Conservation (phyloP, 2,888 invertebrate species). For the Gryllus longicercus region DNA sequence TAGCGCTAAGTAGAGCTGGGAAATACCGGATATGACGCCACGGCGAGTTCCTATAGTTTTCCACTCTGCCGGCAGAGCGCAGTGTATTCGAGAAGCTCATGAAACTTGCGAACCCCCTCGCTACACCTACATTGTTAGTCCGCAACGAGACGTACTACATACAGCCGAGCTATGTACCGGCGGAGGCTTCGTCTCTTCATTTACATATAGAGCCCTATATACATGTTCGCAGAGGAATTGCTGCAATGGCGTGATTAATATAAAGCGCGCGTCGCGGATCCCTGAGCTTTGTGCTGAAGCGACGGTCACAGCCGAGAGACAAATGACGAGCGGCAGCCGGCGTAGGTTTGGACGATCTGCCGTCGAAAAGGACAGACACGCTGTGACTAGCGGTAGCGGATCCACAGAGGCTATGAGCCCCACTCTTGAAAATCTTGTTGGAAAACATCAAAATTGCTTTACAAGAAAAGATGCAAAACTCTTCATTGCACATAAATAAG, state of each 20-base stretch:
- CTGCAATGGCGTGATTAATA: background rate
- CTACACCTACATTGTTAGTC: background rate
- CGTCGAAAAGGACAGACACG: too few relatives aligned
- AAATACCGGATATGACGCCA: slow-evolving; percentile 26
- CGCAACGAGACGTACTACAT: background rate
- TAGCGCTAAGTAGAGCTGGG: slow-evolving; percentile 42
- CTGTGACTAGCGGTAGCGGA: too few relatives aligned
- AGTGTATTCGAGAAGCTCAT: slow-evolving; percentile 17
- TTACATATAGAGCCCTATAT: background rate
- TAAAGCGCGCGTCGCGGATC: background rate
- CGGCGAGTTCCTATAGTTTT: slow-evolving; percentile 17
- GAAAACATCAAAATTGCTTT: too few relatives aligned
- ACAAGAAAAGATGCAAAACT: too few relatives aligned
- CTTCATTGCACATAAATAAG: too few relatives aligned
- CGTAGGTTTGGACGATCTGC: too few relatives aligned
- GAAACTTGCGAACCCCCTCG: background rate
- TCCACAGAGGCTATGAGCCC: too few relatives aligned
- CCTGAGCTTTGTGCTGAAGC: background rate
- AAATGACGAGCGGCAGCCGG: background rate
- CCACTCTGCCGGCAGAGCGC: slow-evolving; percentile 9
- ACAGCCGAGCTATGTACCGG: background rate
- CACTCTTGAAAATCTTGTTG: too few relatives aligned
- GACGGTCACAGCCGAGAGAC: background rate
- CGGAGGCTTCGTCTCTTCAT: background rate
- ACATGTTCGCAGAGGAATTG: background rate